Conservation (phyloP, 2,113 vertebrate species). For the Nothocercus nigrocapillus region DNA sequence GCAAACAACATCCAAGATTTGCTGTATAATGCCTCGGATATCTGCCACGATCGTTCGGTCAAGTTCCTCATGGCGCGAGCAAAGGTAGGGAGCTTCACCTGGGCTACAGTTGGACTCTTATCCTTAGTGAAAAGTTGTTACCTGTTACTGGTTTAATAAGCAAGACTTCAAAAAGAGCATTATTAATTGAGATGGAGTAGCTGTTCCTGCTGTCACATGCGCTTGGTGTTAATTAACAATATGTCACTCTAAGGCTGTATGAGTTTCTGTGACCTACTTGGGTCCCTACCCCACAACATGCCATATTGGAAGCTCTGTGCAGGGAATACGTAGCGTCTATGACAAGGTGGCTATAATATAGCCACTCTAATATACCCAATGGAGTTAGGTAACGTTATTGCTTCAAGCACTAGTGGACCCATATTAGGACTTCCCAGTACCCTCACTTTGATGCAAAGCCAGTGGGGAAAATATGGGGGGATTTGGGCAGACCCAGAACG, state of each 20-base stretch:
- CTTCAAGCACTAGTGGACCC: background rate
- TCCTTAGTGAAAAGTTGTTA: background rate
- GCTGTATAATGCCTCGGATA: slow-evolving; percentile 88
- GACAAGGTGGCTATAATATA: background rate
- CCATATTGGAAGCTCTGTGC: background rate
- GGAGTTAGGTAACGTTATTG: background rate
- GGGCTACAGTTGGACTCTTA: background rate
- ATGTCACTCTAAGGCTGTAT: background rate
- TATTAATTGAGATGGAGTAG: background rate
- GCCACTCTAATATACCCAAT: background rate
- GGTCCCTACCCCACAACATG: background rate
- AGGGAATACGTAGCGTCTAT: rapidly evolving
- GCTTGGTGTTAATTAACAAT: background rate
- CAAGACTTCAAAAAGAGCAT: background rate
- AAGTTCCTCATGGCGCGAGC: slow-evolving; percentile 94
- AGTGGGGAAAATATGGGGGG: too few species aligned
- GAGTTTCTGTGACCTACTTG: background rate
- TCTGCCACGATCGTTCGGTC: slow-evolving; percentile 95
- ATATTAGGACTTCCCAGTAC: background rate
- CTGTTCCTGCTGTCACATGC: background rate
- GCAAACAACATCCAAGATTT: slow-evolving; percentile 89
- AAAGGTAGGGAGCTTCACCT: slow-evolving; percentile 81
- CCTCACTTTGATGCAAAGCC: background rate
- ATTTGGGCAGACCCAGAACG: background rate
- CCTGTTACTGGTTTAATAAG: background rate